These are phyloP conservation scores for Saimiri boliviensis DNA, from an alignment of 2,113 vertebrate species.

Conservation along the genomic window DNA sequence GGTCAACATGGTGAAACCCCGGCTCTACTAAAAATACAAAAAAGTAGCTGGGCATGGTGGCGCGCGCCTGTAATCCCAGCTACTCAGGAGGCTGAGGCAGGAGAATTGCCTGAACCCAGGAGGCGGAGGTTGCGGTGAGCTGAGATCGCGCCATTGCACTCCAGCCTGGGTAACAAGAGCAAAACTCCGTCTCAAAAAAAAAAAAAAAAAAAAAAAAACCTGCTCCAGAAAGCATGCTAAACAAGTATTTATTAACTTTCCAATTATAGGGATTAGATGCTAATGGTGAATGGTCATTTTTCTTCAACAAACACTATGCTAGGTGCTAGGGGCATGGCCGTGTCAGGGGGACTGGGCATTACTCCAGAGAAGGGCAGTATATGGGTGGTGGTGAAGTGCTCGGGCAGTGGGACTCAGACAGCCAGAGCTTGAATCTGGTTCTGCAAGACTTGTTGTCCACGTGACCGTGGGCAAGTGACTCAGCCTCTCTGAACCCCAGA, in stretches of 20 bases:
- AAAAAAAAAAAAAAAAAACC: too few species aligned
- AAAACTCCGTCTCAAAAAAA: too few species aligned
- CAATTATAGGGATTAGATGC: neutral
- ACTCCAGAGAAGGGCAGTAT: neutral
- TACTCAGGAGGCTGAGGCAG: too few species aligned
- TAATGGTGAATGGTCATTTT: neutral
- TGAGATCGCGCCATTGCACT: too few species aligned
- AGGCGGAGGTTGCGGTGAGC: too few species aligned
- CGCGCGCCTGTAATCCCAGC: too few species aligned
- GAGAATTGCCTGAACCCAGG: too few species aligned
- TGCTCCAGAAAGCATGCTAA: neutral
- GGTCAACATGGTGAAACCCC: too few species aligned
- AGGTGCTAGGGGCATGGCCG: neutral
- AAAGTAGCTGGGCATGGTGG: too few species aligned
- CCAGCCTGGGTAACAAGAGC: too few species aligned
- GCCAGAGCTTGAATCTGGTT: neutral
- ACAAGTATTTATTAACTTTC: neutral
- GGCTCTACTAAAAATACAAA: too few species aligned
- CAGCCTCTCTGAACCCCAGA: neutral
- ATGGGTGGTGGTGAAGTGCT: rapidly evolving
- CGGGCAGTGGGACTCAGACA: neutral
- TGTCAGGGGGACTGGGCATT: neutral
- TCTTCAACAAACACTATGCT: neutral
- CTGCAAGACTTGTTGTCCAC: neutral
- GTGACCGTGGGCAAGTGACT: neutral